Conservation (phyloP, 2,888 invertebrate species). For the Melangyna quadrimaculata region DNA sequence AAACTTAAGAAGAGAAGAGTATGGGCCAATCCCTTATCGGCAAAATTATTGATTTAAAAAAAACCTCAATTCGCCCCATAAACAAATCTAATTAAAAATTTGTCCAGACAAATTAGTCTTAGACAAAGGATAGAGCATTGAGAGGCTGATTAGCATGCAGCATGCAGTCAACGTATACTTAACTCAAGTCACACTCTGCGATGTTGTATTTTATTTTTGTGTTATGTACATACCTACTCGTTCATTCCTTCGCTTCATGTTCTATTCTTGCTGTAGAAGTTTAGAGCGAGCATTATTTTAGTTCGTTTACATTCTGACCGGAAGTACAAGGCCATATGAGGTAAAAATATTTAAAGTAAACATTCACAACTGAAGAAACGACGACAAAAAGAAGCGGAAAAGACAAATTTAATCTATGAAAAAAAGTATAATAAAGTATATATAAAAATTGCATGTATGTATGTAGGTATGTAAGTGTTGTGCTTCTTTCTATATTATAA, state of each 20-base stretch:
- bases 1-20: not conserved
- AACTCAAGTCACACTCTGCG: slow-evolving; percentile 28
- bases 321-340: slow-evolving; percentile 71
- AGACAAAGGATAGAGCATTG: slow-evolving; percentile 48
- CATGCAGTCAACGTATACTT: slow-evolving; percentile 50
- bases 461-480: too few species aligned
- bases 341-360: slow-evolving; percentile 27
- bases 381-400: not conserved
- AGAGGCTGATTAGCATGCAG: slow-evolving; percentile 53
- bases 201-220: not conserved
- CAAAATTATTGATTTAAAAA: not conserved
- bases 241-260: slow-evolving; percentile 19
- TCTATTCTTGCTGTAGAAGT: not conserved
- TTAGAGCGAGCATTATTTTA: not conserved
- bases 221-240: not conserved
- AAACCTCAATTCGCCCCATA: not conserved
- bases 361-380: not conserved
- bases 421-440: too few species aligned
- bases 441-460: too few species aligned
- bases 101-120: slow-evolving; percentile 36
- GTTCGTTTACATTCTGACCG: slow-evolving; percentile 50
- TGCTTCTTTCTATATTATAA: too few species aligned
- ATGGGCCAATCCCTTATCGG: not conserved
- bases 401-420: slow-evolving; percentile 2
- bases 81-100: slow-evolving; percentile 51